Conservation (phyloP, 1,140 invertebrate species). For the Scaptomyza graminum region DNA sequence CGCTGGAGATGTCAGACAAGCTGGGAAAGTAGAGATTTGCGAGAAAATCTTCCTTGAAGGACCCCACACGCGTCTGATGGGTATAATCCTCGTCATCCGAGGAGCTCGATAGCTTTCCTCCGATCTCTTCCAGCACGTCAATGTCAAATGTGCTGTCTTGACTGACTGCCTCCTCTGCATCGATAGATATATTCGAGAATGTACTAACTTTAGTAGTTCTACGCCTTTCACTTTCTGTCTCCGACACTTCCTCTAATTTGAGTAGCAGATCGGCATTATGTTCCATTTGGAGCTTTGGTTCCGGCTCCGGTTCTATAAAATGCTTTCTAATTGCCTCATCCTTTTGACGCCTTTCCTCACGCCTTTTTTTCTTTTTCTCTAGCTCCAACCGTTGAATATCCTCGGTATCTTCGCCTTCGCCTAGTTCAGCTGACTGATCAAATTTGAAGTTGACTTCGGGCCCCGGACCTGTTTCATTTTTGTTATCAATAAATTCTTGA, state of each 20-base stretch:
- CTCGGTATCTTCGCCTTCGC: not conserved
- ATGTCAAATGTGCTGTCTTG: no score
- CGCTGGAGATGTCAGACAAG: slow-evolving; percentile 14
- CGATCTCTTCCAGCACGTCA: no score
- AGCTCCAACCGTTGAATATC: not conserved
- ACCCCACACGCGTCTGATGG: not conserved
- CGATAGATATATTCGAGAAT: not conserved
- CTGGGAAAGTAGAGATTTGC: slow-evolving; percentile 21
- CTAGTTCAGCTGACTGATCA: not conserved
- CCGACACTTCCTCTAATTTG: not conserved
- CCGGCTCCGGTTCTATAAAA: not conserved
- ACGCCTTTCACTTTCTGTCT: not conserved
- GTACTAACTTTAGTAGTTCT: no score
- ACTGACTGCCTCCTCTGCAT: not conserved
- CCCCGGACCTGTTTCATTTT: not conserved
- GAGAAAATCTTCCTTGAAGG: slow-evolving; percentile 43
- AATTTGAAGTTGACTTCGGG: not conserved
- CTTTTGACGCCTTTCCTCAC: slow-evolving; percentile 7
- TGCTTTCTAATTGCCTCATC: not conserved
- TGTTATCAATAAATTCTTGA: not conserved
- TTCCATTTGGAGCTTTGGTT: not conserved
- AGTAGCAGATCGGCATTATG: not conserved
- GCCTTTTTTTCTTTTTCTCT: slow-evolving; percentile 6
- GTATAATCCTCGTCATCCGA: slow-evolving; percentile 6
- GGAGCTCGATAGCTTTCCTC: slow-evolving; percentile 2